phyloP scores from a whole-genome alignment of 2,113 vertebrate genomes.

The Hymenochirus boettgeri region DNA sequence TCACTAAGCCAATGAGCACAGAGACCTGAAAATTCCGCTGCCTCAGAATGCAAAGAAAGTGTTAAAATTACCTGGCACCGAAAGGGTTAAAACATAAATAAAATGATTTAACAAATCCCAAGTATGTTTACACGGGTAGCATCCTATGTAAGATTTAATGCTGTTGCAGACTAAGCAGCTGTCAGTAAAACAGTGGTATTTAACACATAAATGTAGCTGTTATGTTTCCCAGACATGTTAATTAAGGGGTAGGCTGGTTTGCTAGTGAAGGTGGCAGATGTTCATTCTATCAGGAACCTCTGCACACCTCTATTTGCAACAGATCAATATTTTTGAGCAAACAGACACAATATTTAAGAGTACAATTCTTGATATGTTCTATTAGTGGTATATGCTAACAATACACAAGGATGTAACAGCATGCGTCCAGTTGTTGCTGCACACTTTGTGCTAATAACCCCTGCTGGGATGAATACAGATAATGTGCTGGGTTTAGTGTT shows the following conservation, averaged over 20 bases:
- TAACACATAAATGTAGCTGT: background rate
- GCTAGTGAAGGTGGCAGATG: background rate
- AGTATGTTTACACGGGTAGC: too few relatives aligned
- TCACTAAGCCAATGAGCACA: too few relatives aligned
- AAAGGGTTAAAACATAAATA: too few relatives aligned
- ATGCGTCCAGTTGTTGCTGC: background rate
- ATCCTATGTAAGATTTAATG: too few relatives aligned
- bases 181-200: background rate
- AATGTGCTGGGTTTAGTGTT: slow-evolving; percentile 14
- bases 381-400: slow-evolving; percentile 6
- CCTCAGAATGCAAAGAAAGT: too few relatives aligned
- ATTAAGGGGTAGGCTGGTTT: background rate
- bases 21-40: too few relatives aligned
- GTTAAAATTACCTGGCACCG: too few relatives aligned
- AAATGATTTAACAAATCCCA: too few relatives aligned
- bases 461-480: slow-evolving; percentile 17
- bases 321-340: slow-evolving; percentile 3
- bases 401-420: background rate
- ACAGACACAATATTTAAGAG: background rate
- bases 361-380: background rate
- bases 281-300: slow-evolving; percentile 2
- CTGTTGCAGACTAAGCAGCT: background rate
- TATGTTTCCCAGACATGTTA: background rate
- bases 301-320: background rate
- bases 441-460: slow-evolving; percentile 4